Base-by-base conservation (phyloP, 2,797 vertebrate genomes). In the Coregonus suidteri region DNA sequence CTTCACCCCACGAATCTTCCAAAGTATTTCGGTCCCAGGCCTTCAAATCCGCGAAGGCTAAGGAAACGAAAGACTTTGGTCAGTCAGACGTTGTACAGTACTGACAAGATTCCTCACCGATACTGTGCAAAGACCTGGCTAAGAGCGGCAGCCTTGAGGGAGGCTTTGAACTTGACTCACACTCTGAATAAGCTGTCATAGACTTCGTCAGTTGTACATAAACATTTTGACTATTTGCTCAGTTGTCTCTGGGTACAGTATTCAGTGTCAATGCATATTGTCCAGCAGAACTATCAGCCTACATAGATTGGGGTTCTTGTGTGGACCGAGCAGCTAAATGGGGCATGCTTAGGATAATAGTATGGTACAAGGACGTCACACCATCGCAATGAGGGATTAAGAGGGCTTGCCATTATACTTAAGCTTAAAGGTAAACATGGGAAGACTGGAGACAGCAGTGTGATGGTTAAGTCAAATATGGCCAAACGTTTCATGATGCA, bases 1-100 rank as follows among this genome's bases (percentile, higher is more conserved):
- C 4, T 82, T 75, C n/a, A 70, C 68, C 37, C 13, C 18, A 73
- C 84, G 87, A 83, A 91, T 86, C 83, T 20, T 82, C 81, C 41
- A 80, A 86, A 84, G 83, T 81, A 85, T 89, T 87, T 84, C 80
- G 71, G 75, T 86, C 78, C 70, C 77, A 74, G 81, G 83, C 86
- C 80, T 83, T 82, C 79, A 79, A 79, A 80, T 79, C 75, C 85
- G 77, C 78, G 65, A 80, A 72, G 77, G 81, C 85, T 87, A 83
- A 85, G 69, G 71, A 74, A 78, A 80, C 79, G 41, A 47, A 47
- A 11, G 9, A 13, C 41, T 47, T 7, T 47, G 41, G 41, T 11
- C n/a, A 2, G 56, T 20, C 56, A 59, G 56, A 7, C 6, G 6
- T 20, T 59, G 56, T 20, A 18, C 5, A 9, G n/a, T 6, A 18